These are phyloP conservation scores for Tanytarsus gracilentus DNA, from an alignment of 2,888 invertebrate genomes.

Conservation along the genomic window DNA sequence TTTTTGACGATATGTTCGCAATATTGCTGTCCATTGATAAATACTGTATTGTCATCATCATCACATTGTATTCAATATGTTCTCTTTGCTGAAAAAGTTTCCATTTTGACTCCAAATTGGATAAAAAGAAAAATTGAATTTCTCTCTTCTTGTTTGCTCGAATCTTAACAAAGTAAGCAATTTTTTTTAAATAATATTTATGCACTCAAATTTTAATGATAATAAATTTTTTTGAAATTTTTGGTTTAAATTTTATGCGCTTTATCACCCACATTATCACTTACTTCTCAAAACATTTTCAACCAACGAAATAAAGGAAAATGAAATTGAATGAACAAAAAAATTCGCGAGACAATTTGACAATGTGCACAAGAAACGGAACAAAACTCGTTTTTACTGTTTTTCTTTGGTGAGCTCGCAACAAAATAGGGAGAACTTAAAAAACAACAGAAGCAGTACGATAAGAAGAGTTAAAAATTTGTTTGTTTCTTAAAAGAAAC, in stretches of 20 bases:
- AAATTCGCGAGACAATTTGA: conserved; percentile 12
- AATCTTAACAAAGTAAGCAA: no score
- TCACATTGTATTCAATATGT: no score
- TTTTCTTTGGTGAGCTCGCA: neutral
- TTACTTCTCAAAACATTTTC: neutral
- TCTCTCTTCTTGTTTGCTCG: no score
- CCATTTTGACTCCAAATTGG: no score
- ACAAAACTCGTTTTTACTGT: conserved; percentile 16
- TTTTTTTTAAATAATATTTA: no score
- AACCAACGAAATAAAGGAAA: neutral
- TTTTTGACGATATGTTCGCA: conserved; percentile 12
- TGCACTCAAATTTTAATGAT: no score
- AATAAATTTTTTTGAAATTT: no score
- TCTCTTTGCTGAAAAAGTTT: no score
- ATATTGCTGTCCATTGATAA: conserved; percentile 5
- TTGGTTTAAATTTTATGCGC: neutral
- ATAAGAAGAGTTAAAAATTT: conserved; percentile 23
- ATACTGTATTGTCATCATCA: no score
- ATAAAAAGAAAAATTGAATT: no score
- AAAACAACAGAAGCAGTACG: conserved; percentile 11
- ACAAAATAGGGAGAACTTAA: neutral
- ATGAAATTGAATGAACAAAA: conserved; percentile 23
- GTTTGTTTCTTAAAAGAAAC: conserved; percentile 19
- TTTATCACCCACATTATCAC: conserved; percentile 1
- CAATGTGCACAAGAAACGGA: conserved; percentile 2